A percentile compares a stretch with the other conserved stretches of the same genome.
phyloP scores from a whole-genome alignment of 2,888 invertebrate species.

The Pinctada fucata region DNA sequence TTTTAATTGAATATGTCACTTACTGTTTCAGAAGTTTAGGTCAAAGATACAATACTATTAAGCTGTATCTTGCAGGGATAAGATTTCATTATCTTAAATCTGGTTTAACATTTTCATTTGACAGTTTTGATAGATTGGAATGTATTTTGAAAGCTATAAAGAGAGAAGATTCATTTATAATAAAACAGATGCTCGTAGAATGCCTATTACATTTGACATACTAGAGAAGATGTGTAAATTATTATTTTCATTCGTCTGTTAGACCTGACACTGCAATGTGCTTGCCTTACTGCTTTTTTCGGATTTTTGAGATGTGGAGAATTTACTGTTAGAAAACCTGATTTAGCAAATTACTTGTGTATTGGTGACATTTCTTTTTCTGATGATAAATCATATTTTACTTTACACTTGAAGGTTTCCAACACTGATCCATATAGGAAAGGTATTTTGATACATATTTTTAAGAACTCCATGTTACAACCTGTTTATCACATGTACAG shows the following conservation, averaged over 20 bases:
- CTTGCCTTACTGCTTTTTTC: conserved; percentile 1
- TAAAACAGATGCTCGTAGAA: background rate
- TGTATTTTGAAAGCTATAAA: background rate
- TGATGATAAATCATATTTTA: background rate
- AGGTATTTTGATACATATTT: background rate
- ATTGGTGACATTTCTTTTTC: background rate
- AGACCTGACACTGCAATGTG: background rate
- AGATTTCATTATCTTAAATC: background rate
- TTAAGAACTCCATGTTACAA: no score
- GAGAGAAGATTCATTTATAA: background rate
- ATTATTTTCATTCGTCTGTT: background rate
- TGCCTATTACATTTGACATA: background rate
- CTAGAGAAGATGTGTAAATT: background rate
- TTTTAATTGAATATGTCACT: background rate
- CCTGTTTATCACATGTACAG: no score
- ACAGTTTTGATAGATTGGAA: background rate
- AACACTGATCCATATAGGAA: conserved; percentile 1
- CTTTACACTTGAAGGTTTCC: background rate
- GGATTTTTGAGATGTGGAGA: conserved; percentile 10
- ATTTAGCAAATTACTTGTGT: background rate
- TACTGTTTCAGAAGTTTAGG: background rate
- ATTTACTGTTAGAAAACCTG: background rate
- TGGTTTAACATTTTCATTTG: background rate
- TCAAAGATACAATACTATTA: background rate
- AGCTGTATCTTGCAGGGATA: background rate